Percentiles rank a stretch among this genome's conserved stretches.
Conservation (phyloP, 2,888 invertebrate species). For the Pyrrhia umbra region DNA sequence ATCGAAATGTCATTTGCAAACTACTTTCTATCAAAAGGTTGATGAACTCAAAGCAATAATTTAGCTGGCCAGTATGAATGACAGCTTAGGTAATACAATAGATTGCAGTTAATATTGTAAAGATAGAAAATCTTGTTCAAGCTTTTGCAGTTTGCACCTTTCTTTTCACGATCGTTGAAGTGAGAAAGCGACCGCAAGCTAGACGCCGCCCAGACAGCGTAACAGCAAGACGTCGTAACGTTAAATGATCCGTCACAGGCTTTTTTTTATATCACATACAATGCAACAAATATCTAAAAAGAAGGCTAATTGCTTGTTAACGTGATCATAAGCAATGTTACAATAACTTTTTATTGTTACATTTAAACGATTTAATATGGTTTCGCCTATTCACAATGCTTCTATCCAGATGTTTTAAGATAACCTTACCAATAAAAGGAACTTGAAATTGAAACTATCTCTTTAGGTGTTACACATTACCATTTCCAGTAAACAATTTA, state of each 20-base stretch:
- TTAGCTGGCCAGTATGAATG: conserved; percentile 34
- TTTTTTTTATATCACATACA: conserved; percentile 44
- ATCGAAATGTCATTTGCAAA: conserved; percentile 36
- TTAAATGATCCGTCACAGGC: conserved; percentile 60
- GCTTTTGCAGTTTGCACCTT: conserved; percentile 55
- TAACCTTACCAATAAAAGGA: conserved; percentile 1
- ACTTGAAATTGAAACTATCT: conserved; percentile 27
- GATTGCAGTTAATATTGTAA: conserved; percentile 29
- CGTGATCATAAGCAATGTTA: conserved; percentile 13
- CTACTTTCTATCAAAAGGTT: conserved; percentile 57
- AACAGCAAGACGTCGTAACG: conserved; percentile 54
- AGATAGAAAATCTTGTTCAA: conserved; percentile 42
- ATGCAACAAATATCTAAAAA: conserved; percentile 29
- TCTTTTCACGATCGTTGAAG: conserved; percentile 57
- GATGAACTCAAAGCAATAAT: conserved; percentile 49
- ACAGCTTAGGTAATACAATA: conserved; percentile 37
- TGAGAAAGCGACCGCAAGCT: conserved; percentile 58
- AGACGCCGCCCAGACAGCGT: conserved; percentile 67
- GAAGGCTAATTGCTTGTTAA: conserved; percentile 37
- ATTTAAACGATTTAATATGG: too few relatives aligned
- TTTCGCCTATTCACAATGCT: too few relatives aligned
- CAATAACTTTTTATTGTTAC: neutral
- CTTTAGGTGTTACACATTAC: conserved; percentile 32
- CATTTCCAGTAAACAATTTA: conserved; percentile 54
- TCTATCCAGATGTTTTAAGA: too few relatives aligned